These are phyloP conservation scores for Columbina picui DNA, from an alignment of 2,113 vertebrate species.

Conservation along the genomic window DNA sequence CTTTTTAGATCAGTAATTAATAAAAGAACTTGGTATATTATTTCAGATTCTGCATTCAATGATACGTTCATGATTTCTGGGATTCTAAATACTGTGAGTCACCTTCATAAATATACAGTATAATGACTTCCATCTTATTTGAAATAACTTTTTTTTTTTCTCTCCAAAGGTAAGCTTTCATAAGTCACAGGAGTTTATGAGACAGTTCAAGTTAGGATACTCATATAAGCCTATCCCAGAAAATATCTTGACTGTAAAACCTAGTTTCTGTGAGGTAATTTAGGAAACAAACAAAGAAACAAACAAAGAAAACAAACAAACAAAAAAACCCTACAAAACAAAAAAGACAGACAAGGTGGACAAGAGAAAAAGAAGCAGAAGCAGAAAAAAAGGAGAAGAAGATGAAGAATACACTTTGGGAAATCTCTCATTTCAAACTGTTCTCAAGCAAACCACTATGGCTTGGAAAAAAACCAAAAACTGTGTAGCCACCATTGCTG, in stretches of 20 bases:
- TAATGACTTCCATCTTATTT: background rate
- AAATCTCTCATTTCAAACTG: background rate
- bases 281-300: too few relatives aligned
- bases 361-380: background rate
- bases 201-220: background rate
- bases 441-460: background rate
- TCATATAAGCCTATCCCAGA: background rate
- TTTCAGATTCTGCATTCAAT: background rate
- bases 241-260: background rate
- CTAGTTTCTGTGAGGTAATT: background rate
- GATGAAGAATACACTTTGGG: background rate
- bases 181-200: background rate
- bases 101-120: background rate
- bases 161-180: background rate
- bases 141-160: background rate
- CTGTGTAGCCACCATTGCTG: background rate
- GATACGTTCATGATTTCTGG: background rate
- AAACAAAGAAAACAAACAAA: too few relatives aligned
- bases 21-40: background rate
- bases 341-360: accelerated
- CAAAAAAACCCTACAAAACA: too few relatives aligned
- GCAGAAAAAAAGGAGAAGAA: accelerated
- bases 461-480: background rate
- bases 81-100: background rate
- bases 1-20: background rate